These are phyloP conservation scores for Crax fasciolata DNA, from an alignment of 2,797 vertebrate genomes.

Conservation along the genomic window DNA sequence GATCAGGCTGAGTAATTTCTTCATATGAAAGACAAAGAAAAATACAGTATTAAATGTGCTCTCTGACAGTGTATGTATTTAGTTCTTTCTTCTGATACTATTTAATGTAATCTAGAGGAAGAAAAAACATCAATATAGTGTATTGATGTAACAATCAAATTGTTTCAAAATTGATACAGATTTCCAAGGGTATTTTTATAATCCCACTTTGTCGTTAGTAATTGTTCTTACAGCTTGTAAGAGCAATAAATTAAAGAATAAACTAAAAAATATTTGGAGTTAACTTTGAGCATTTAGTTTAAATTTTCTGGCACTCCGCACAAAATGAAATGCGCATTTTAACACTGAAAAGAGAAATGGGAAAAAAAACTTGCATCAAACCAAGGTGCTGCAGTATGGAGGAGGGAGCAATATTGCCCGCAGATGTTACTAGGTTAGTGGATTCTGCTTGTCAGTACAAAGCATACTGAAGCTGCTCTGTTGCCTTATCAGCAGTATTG, in stretches of 20 bases:
- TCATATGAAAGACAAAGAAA: neutral
- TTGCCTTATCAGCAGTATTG: neutral
- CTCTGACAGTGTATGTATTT: neutral
- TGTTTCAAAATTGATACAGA: neutral
- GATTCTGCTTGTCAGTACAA: neutral
- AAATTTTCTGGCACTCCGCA: neutral
- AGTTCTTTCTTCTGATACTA: neutral
- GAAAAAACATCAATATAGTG: fast-evolving
- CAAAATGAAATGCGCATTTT: neutral
- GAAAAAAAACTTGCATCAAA: neutral
- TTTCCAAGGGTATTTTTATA: neutral
- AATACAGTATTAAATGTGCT: neutral
- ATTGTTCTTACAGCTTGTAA: neutral
- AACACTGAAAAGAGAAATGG: neutral
- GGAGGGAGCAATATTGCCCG: neutral
- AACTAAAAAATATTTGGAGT: neutral
- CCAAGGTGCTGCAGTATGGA: neutral
- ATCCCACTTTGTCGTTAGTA: neutral
- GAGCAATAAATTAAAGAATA: neutral
- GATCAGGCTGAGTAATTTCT: neutral
- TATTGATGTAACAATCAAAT: neutral
- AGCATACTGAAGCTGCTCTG: neutral
- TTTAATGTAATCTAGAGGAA: neutral
- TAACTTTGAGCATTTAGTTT: neutral
- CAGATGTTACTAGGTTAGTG: neutral